Evolutionary conservation across 2,113 vertebrate genomes (phyloP), one percentile per base, ranked within the genome.

Genomic region (Oplegnathus fasciatus): DNA sequence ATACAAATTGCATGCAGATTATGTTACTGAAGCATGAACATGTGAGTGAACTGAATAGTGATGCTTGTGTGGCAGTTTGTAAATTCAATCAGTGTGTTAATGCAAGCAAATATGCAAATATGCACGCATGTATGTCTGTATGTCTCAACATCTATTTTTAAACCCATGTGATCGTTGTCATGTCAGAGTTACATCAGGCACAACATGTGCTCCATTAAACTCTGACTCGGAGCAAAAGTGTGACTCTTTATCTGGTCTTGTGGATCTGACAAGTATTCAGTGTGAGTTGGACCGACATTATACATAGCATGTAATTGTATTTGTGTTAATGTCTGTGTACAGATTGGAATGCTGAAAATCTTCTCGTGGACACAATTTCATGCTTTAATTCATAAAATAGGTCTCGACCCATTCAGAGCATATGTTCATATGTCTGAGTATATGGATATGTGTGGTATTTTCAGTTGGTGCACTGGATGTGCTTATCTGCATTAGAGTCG

Each of bases 401-500:
- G 7, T 50, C 61, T 52, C 9, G 57, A 34, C 46, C n/a, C n/a
- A n/a, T n/a, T n/a, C n/a, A n/a, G n/a, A n/a, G n/a, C n/a, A n/a
- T n/a, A n/a, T n/a, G n/a, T n/a, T n/a, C n/a, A n/a, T n/a, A n/a
- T n/a, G n/a, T n/a, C n/a, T n/a, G n/a, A n/a, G n/a, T n/a, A n/a
- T n/a, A n/a, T n/a, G n/a, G 7, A n/a, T 46, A 32, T 61, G 14
- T 48, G 78, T 26, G 40, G 28, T 15, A 28, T 67, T 67, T 67
- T 58, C 22, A 66, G 32, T 24, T 15, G 18, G 75, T 68, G 67
- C 6, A 32, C 22, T 6, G 9, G 6, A 34, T 28, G 44, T 34
- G 4, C 18, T 9, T 46, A 61, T 15, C 72, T 78, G 58, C 50
- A 67, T 55, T 71, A 61, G 30, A 30, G 70, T 84, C 80, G 68